Evolutionary conservation across 2,113 vertebrate species (phyloP).

Genomic region (Clinocottus analis): DNA sequence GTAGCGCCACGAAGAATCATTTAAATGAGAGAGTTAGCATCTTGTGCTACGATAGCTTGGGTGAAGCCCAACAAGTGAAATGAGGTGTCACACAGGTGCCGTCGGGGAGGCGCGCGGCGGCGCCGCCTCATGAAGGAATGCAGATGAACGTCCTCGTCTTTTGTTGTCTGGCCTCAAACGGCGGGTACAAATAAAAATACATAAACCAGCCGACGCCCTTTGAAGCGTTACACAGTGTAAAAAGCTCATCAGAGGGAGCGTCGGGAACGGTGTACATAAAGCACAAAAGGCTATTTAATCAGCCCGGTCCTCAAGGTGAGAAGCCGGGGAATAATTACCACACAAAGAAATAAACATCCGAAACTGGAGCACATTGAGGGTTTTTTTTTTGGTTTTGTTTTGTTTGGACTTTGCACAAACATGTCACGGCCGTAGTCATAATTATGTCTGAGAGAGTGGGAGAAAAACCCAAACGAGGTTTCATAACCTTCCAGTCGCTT

Average conservation of each 20-base stretch:
- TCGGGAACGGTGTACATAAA: slow-evolving; percentile 44
- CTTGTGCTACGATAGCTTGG: not conserved
- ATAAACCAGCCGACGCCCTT: slow-evolving; percentile 7
- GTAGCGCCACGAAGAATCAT: not conserved
- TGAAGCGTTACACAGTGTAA: not conserved
- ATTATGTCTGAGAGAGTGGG: slow-evolving; percentile 41
- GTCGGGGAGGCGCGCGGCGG: not conserved
- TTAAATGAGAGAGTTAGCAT: not conserved
- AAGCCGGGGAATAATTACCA: slow-evolving; percentile 6
- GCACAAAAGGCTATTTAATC: slow-evolving; percentile 28
- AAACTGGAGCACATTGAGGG: not conserved
- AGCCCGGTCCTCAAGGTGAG: slow-evolving; percentile 51
- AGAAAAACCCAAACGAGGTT: slow-evolving; percentile 39
- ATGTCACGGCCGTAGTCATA: not conserved
- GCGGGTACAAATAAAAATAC: not conserved
- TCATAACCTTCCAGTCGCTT: slow-evolving; percentile 7
- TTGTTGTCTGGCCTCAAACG: slow-evolving; percentile 17
- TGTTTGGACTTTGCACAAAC: slow-evolving; percentile 37
- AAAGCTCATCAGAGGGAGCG: slow-evolving; percentile 14
- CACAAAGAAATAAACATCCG: not conserved
- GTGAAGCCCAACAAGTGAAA: slow-evolving; percentile 9
- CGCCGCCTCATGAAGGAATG: not conserved
- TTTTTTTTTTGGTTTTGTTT: slow-evolving; percentile 23
- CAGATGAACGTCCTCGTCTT: not conserved
- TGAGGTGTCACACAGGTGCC: slow-evolving; percentile 15